Percentiles rank a stretch among this genome's conserved stretches.
Conservation (phyloP, 2,888 invertebrate species). For the Pristionchus arcanus region DNA sequence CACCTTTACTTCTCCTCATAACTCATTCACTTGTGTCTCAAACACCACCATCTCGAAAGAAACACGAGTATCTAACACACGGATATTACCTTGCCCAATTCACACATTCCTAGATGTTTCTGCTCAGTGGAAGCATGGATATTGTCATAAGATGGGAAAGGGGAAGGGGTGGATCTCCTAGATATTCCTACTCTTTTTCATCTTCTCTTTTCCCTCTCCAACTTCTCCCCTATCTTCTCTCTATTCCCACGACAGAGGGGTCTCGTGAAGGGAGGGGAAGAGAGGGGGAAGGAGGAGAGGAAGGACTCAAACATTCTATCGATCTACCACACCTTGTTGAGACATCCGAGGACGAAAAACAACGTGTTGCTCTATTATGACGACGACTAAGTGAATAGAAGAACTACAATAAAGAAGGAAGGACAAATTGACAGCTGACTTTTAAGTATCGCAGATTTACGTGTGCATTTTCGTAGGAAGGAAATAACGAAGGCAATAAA, state of each 20-base stretch:
- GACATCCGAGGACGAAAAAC: neutral
- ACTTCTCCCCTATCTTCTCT: neutral
- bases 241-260: slow-evolving; percentile 39
- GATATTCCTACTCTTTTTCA: slow-evolving; percentile 22
- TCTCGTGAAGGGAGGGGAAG: slow-evolving; percentile 1
- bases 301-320: slow-evolving; percentile 46
- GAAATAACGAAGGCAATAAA: neutral
- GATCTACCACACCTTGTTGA: slow-evolving; percentile 26
- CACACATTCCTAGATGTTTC: neutral
- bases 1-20: neutral
- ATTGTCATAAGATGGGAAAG: slow-evolving; percentile 35
- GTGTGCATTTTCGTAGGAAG: neutral
- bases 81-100: neutral
- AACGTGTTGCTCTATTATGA: neutral
- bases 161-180: neutral
- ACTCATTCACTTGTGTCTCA: neutral
- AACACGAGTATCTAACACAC: neutral
- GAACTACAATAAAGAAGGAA: neutral
- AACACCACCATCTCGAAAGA: neutral
- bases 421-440: neutral
- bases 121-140: neutral
- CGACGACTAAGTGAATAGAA: neutral
- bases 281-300: neutral
- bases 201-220: neutral
- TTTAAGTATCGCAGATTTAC: neutral